phyloP scores from a whole-genome alignment of 2,888 invertebrate genomes.

The Alcis repandata region DNA sequence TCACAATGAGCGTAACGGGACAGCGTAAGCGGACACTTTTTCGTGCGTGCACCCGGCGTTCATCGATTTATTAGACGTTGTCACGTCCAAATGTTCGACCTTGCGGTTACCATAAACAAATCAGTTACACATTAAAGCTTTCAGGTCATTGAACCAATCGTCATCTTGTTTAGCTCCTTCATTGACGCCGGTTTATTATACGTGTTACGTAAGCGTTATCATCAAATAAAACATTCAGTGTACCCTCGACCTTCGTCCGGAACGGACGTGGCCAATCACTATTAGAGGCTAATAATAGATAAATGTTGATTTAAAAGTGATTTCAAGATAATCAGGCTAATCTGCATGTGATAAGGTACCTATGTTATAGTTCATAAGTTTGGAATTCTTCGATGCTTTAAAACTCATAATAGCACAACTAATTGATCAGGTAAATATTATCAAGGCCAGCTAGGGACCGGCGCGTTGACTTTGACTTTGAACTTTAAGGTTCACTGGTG shows the following conservation, averaged over 20 bases:
- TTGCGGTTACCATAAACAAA: background rate
- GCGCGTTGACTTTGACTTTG: too few relatives aligned
- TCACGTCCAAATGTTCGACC: too few relatives aligned
- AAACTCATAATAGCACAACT: too few relatives aligned
- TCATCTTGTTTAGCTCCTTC: background rate
- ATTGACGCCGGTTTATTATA: background rate
- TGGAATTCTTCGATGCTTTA: background rate
- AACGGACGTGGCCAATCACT: slow-evolving; percentile 20
- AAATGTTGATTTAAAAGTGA: slow-evolving; percentile 25
- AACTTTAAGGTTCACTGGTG: too few relatives aligned
- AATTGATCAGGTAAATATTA: too few relatives aligned
- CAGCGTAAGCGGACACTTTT: too few relatives aligned
- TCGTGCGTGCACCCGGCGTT: too few relatives aligned
- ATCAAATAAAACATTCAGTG: slow-evolving; percentile 20
- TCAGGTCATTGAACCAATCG: background rate
- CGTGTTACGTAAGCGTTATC: slow-evolving; percentile 18
- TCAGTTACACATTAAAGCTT: background rate
- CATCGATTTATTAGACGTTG: too few relatives aligned
- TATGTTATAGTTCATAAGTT: slow-evolving; percentile 16
- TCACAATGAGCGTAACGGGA: too few relatives aligned
- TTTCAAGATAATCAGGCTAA: slow-evolving; percentile 28
- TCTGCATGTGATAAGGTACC: slow-evolving; percentile 31
- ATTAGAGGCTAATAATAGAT: slow-evolving; percentile 8
- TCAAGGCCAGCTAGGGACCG: too few relatives aligned
- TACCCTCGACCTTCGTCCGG: slow-evolving; percentile 13